phyloP scores from a whole-genome alignment of 2,888 invertebrate genomes.

The Lypha dubia region DNA sequence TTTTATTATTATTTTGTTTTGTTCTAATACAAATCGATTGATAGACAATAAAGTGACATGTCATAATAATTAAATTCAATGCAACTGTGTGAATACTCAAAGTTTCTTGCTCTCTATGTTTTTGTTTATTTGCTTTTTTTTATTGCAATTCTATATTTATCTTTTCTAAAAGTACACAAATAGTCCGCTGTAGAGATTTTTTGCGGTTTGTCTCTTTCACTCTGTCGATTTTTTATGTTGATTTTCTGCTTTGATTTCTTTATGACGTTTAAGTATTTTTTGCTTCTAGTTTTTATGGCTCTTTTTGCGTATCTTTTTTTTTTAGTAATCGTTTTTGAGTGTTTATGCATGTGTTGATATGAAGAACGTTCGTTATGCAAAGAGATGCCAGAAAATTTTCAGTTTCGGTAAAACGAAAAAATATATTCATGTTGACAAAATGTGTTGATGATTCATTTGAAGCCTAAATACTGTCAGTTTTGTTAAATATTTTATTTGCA shows the following conservation, averaged over 20 bases:
- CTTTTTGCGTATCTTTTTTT: background rate
- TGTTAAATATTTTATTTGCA: constrained; percentile 19
- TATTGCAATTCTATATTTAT: background rate
- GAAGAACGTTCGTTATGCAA: background rate
- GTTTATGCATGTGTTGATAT: background rate
- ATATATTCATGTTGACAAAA: constrained; percentile 17
- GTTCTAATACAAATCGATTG: constrained; percentile 36
- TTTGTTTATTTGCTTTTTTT: background rate
- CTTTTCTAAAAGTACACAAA: constrained; percentile 6
- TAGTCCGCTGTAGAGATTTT: constrained; percentile 18
- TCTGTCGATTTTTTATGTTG: constrained; percentile 4
- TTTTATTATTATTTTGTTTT: constrained; percentile 3
- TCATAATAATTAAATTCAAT: constrained; percentile 51
- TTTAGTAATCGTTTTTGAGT: background rate
- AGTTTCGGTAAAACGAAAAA: background rate
- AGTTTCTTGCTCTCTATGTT: constrained; percentile 43
- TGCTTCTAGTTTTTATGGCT: background rate
- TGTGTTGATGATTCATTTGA: constrained; percentile 52
- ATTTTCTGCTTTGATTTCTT: constrained; percentile 30
- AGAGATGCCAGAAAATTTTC: constrained; percentile 22
- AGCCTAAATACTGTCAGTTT: constrained; percentile 20
- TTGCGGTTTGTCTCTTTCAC: background rate
- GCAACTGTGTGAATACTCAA: constrained; percentile 15
- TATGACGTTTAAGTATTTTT: constrained; percentile 41
- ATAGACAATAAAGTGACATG: constrained; percentile 38